Conservation (phyloP, 2,888 invertebrate genomes). For the Chirona hameri region DNA sequence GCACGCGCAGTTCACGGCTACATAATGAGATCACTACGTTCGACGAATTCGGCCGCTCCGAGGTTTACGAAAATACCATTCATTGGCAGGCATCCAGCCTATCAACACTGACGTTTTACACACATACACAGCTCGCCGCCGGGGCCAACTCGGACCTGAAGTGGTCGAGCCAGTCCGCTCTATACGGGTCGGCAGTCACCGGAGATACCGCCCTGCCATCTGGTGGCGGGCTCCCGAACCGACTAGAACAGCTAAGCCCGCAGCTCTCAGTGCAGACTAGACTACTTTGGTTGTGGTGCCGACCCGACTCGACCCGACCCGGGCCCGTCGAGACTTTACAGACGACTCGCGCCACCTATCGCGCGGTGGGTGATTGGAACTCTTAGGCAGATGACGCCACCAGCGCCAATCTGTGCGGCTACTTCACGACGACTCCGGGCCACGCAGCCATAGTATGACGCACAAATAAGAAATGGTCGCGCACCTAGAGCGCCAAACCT, state of each 20-base stretch:
- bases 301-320: neutral
- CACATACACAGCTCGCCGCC: neutral
- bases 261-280: neutral
- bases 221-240: neutral
- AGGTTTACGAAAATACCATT: neutral
- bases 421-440: neutral
- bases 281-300: constrained; percentile 23
- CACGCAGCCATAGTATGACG: neutral
- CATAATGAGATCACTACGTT: neutral
- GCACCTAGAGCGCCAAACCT: too few relatives aligned
- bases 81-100: too few relatives aligned
- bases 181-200: neutral
- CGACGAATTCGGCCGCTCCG: neutral
- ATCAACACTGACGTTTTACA: neutral
- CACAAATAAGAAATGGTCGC: too few relatives aligned
- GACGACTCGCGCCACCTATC: neutral
- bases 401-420: too few relatives aligned
- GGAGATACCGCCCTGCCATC: neutral
- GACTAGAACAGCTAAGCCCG: constrained; percentile 5
- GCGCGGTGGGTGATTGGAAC: neutral
- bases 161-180: neutral
- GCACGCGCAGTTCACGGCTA: too few relatives aligned
- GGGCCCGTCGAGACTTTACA: neutral
- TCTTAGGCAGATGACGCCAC: too few relatives aligned
- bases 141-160: neutral